Conservation (phyloP, 2,797 vertebrate genomes). For the Synanceia verrucosa region DNA sequence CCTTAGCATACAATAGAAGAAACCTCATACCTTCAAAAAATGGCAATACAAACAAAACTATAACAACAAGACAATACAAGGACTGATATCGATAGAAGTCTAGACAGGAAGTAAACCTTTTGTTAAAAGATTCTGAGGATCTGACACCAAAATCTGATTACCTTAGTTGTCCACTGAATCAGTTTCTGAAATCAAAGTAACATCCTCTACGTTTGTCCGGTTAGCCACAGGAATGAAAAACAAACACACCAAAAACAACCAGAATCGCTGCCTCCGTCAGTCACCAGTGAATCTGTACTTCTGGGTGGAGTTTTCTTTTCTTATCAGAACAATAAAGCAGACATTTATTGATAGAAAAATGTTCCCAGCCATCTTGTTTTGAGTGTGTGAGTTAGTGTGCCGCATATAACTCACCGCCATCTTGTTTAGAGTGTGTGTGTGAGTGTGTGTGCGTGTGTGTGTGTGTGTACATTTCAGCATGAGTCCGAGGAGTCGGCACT, state of each 20-base stretch:
- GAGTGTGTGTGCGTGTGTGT: constrained; percentile 4
- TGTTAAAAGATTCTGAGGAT: neutral
- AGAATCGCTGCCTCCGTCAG: neutral
- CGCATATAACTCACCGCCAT: constrained; percentile 56
- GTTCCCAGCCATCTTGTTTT: constrained; percentile 31
- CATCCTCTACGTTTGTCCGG: neutral
- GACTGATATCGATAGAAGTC: neutral
- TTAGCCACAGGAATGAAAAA: neutral
- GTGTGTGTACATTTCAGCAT: constrained; percentile 29
- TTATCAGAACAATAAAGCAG: too few relatives aligned
- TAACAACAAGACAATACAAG: neutral
- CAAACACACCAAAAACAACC: neutral
- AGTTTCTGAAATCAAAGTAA: neutral
- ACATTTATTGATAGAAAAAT: neutral
- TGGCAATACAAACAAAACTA: too few relatives aligned
- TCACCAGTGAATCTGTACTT: neutral
- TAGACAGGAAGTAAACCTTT: neutral
- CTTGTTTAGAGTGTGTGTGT: constrained; percentile 42
- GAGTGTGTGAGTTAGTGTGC: constrained; percentile 14
- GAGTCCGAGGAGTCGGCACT: constrained; percentile 9
- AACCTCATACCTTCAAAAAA: neutral
- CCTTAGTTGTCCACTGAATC: too few relatives aligned
- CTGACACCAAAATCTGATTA: neutral
- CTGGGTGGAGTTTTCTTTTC: neutral
- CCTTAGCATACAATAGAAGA: too few relatives aligned